Conservation (phyloP, 1,140 invertebrate genomes). For the Papilio xuthus region DNA sequence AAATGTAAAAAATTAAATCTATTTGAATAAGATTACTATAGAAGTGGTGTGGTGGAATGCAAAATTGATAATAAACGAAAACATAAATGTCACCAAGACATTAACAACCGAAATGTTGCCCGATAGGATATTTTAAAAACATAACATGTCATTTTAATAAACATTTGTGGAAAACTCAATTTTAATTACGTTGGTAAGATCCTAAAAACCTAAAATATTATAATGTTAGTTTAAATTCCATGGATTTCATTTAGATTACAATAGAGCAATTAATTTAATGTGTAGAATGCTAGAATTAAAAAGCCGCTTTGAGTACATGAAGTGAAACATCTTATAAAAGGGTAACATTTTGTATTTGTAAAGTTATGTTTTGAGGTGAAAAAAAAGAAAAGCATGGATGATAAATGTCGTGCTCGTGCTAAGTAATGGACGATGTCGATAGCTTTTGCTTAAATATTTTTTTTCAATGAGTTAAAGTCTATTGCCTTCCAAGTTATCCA, state of each 20-base stretch:
- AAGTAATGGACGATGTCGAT: constrained; percentile 30
- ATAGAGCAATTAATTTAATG: neutral
- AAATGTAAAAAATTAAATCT: too few relatives aligned
- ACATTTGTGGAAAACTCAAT: neutral
- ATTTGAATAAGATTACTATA: neutral
- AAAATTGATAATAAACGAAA: neutral
- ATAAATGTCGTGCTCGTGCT: constrained; percentile 30
- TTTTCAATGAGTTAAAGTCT: constrained; percentile 3
- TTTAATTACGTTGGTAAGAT: neutral
- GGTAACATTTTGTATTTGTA: constrained; percentile 16
- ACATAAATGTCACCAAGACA: neutral
- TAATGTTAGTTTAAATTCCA: neutral
- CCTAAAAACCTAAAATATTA: neutral
- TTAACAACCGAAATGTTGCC: neutral
- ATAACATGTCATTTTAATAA: too few relatives aligned
- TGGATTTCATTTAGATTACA: neutral
- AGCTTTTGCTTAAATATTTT: constrained; percentile 25
- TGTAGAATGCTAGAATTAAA: neutral
- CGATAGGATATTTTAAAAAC: neutral
- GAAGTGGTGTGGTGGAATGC: neutral
- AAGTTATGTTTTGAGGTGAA: constrained; percentile 24
- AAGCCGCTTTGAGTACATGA: neutral
- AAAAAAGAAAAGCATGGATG: constrained; percentile 16
- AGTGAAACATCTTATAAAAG: neutral
- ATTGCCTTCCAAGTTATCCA: constrained; percentile 18